Conservation (phyloP, 53 echinoderm and acorn worm species). For the Crossaster papposus region DNA sequence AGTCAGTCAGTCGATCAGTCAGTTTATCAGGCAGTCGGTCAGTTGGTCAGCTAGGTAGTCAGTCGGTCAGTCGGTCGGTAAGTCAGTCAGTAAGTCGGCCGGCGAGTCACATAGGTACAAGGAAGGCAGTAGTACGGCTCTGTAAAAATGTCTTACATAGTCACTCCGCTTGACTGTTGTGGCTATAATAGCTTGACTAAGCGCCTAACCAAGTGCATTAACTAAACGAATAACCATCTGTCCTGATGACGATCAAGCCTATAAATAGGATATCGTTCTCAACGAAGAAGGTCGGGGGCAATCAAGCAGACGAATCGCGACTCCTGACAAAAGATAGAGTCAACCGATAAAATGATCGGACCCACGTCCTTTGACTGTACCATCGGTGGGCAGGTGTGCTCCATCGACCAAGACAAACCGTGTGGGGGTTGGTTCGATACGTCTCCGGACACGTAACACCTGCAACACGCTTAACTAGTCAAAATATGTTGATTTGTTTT, state of each 20-base stretch:
- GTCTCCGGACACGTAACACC: conserved; percentile 19
- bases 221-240: not conserved
- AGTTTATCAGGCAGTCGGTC: no score
- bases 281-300: not conserved
- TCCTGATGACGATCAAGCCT: not conserved
- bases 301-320: conserved; percentile 6
- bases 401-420: not conserved
- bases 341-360: not conserved
- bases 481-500: no score
- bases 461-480: not conserved
- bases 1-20: no score
- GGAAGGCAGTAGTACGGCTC: no score
- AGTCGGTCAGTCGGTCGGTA: no score
- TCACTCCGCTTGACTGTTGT: not conserved
- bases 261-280: not conserved
- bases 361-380: not conserved
- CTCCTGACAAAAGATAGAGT: not conserved
- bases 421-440: not conserved
- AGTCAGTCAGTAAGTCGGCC: no score
- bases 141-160: no score
- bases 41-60: no score
- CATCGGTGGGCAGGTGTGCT: not conserved
- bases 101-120: no score
- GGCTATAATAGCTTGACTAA: not conserved
- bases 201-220: not conserved